These are phyloP conservation scores for Corythaixoides concolor DNA, from an alignment of 2,113 vertebrate genomes.

Conservation along the genomic window DNA sequence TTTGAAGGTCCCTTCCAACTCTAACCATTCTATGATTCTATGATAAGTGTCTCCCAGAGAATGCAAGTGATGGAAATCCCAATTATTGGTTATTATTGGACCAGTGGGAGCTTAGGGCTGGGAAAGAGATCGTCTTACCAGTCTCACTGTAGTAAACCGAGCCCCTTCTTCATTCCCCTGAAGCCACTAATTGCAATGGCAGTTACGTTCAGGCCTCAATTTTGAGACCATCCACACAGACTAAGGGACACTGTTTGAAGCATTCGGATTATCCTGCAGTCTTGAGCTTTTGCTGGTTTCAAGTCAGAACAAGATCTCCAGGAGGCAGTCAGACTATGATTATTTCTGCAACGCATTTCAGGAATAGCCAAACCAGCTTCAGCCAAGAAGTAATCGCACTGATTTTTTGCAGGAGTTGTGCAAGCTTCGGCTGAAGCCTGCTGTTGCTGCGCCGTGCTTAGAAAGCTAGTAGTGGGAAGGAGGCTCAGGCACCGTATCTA, in stretches of 20 bases:
- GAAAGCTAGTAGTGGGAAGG: neutral
- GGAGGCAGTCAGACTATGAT: neutral
- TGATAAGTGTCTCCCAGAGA: slow-evolving; percentile 14
- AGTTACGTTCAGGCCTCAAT: neutral
- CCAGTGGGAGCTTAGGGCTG: slow-evolving; percentile 14
- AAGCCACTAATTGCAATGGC: slow-evolving; percentile 33
- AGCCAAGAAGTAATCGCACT: neutral
- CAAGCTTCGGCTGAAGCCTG: neutral
- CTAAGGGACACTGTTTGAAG: neutral
- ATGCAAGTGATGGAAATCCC: slow-evolving; percentile 47
- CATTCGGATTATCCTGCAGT: neutral
- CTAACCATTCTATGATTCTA: too few relatives aligned
- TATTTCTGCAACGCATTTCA: neutral
- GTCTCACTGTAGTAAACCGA: slow-evolving; percentile 8
- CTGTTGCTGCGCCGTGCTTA: neutral
- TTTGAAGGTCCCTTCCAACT: too few relatives aligned
- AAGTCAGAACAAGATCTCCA: neutral
- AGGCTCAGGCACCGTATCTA: neutral
- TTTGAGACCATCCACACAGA: neutral
- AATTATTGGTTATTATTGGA: slow-evolving; percentile 54
- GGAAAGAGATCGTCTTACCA: slow-evolving; percentile 36
- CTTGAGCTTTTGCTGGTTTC: neutral
- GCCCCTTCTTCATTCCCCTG: slow-evolving; percentile 25
- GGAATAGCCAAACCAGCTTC: neutral
- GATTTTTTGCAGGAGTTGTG: neutral